phyloP scores from a whole-genome alignment of 2,888 invertebrate species.

The Axea sp. region DNA sequence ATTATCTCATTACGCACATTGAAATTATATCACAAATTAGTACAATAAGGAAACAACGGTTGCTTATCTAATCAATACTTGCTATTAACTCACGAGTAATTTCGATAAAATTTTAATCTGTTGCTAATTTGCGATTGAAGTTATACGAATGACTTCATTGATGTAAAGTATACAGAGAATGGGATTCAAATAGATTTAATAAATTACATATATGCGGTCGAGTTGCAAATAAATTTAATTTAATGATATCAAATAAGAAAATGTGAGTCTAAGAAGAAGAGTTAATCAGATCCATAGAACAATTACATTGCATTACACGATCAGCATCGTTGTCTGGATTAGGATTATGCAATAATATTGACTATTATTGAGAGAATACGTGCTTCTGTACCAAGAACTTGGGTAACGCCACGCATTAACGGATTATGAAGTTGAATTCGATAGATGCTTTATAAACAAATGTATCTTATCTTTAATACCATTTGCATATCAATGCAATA shows the following conservation, averaged over 20 bases:
- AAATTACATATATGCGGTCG: too few species aligned
- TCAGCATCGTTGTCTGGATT: constrained; percentile 48
- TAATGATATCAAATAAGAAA: constrained; percentile 25
- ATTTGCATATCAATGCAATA: constrained; percentile 3
- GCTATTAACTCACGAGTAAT: constrained; percentile 35
- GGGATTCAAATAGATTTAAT: too few species aligned
- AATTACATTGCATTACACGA: constrained; percentile 53
- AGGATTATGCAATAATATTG: constrained; percentile 57
- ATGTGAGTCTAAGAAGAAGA: constrained; percentile 1
- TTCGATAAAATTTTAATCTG: constrained; percentile 32
- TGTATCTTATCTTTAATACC: constrained; percentile 26
- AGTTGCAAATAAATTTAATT: constrained; percentile 7
- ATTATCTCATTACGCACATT: constrained; percentile 40
- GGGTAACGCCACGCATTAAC: constrained; percentile 44
- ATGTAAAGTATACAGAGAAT: background rate
- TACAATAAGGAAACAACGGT: constrained; percentile 31
- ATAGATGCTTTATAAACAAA: constrained; percentile 36
- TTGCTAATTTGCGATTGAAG: constrained; percentile 15
- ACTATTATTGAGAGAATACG: constrained; percentile 58
- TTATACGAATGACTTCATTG: constrained; percentile 1
- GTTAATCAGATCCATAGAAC: constrained; percentile 39
- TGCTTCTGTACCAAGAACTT: constrained; percentile 58
- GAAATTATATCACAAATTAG: constrained; percentile 45
- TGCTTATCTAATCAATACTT: constrained; percentile 55
- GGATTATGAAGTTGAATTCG: constrained; percentile 49